Evolutionary conservation across 64 coral and sea anemone genomes (phyloP).

Genomic region (Orbicella faveolata): DNA sequence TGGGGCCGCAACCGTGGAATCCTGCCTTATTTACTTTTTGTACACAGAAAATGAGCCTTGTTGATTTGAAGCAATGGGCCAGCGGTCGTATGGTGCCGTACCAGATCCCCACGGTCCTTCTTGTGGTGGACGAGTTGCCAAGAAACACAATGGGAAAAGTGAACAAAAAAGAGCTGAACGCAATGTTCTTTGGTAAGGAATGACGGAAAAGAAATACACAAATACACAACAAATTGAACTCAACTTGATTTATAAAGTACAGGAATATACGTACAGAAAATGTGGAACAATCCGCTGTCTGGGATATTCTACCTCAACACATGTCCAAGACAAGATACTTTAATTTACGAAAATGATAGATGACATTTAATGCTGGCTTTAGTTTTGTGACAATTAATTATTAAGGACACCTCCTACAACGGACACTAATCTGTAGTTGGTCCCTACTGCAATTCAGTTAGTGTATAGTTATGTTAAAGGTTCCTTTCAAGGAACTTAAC

Average conservation of each 20-base stretch:
- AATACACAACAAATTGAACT: not conserved
- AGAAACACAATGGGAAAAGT: conserved; percentile 93
- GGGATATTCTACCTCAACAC: no score
- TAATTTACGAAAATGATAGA: no score
- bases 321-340: no score
- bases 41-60: conserved; percentile 46
- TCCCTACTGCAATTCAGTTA: no score
- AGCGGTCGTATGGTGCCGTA: conserved; percentile 48
- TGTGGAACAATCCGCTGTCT: not conserved
- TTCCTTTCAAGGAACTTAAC: no score
- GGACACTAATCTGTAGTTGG: no score
- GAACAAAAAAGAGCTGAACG: conserved; percentile 79
- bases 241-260: not conserved
- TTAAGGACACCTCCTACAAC: no score
- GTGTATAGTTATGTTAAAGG: no score
- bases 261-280: not conserved
- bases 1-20: no score
- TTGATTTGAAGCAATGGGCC: conserved; percentile 65
- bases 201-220: not conserved
- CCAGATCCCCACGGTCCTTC: conserved; percentile 62
- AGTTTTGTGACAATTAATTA: no score
- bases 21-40: not conserved
- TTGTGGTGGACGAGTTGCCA: conserved; percentile 67
- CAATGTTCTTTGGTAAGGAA: conserved; percentile 43
- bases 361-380: no score